Conservation (phyloP, 2,797 vertebrate genomes). For the Pitangus sulphuratus region DNA sequence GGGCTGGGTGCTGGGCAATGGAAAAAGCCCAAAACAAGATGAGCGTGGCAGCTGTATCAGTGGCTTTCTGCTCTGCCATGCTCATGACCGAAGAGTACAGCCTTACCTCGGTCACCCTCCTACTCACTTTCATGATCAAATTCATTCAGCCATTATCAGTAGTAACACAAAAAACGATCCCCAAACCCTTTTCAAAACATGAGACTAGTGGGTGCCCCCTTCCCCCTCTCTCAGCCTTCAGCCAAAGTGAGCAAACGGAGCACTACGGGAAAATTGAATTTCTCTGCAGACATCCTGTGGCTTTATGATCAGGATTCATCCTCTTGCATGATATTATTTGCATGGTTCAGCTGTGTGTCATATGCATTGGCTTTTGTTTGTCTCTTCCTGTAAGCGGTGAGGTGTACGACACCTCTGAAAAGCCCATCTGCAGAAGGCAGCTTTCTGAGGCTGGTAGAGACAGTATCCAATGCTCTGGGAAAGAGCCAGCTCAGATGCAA, state of each 20-base stretch:
- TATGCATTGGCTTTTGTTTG: constrained; percentile 3
- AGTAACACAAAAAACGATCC: not conserved
- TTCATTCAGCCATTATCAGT: not conserved
- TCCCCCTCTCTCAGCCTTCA: not conserved
- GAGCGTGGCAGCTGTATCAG: not conserved
- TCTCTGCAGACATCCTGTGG: not conserved
- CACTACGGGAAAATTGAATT: not conserved
- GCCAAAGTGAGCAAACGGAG: not conserved
- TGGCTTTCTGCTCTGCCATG: not conserved
- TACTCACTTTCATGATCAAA: not conserved
- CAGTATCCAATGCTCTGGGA: not conserved
- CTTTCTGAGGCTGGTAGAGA: not conserved
- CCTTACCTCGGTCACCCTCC: not conserved
- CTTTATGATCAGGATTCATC: not conserved
- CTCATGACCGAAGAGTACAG: not conserved
- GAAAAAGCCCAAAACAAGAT: not conserved
- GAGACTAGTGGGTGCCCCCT: not conserved
- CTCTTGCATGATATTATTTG: not conserved
- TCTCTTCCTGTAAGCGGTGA: not conserved
- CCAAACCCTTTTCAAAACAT: not conserved
- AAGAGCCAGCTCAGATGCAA: constrained; percentile 19
- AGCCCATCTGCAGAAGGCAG: constrained; percentile 35
- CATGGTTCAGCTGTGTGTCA: not conserved
- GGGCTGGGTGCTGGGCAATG: not conserved
- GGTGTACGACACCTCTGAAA: constrained; percentile 17